phyloP scores from a whole-genome alignment of 2,113 vertebrate species.

The Colinus virginianus region DNA sequence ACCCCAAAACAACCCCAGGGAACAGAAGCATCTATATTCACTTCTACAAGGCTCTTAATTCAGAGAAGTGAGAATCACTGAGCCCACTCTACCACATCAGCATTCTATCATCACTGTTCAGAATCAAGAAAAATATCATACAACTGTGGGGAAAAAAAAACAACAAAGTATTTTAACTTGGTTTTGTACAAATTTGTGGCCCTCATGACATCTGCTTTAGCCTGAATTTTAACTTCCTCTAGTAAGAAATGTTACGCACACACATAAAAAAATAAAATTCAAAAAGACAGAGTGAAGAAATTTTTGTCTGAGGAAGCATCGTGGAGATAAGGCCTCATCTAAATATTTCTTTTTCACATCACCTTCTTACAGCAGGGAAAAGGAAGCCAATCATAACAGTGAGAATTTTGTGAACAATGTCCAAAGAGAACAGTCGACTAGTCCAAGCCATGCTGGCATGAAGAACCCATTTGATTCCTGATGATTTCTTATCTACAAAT shows the following conservation, averaged over 20 bases:
- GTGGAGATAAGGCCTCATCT: background rate
- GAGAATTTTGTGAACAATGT: background rate
- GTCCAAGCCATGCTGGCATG: background rate
- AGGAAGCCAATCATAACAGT: background rate
- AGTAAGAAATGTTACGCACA: background rate
- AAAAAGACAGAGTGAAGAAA: background rate
- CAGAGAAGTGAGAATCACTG: background rate
- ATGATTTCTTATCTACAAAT: background rate
- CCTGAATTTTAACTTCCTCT: background rate
- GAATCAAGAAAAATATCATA: background rate
- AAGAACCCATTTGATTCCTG: fast-evolving
- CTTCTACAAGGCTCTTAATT: background rate
- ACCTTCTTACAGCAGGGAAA: background rate
- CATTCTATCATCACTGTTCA: background rate
- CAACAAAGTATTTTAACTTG: background rate
- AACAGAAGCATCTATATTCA: background rate
- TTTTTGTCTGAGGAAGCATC: background rate
- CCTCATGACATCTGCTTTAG: background rate
- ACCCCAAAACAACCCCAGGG: background rate
- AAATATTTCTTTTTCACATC: background rate
- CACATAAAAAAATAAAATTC: background rate
- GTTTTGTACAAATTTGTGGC: background rate
- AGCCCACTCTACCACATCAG: background rate
- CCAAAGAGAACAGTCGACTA: background rate
- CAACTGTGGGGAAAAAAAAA: background rate